Evolutionary conservation across 2,888 invertebrate genomes (phyloP), one percentile per base, ranked within the genome.

Genomic region (Girardia tigrina): DNA sequence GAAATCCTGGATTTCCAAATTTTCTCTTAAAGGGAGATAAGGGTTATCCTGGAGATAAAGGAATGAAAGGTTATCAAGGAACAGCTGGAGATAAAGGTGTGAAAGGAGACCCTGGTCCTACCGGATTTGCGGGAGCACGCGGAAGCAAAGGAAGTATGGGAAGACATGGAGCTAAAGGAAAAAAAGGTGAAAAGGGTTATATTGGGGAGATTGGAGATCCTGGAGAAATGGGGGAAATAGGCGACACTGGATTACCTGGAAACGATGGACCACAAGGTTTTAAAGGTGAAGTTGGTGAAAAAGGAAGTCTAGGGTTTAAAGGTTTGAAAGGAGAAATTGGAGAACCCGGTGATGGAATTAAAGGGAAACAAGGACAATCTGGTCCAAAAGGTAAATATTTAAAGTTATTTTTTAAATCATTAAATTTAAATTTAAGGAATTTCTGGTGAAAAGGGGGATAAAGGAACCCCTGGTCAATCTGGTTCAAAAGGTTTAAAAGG

Each of bases 61-160:
- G 74, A 26, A 26, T 28, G 20, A 42, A 42, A 26, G 74, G 74
- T 4, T 56, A 26, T 20, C 8, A 4, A 29, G 74, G 74, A n/a
- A 26, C 27, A 6, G 14, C 27, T 70, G 74, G 74, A 26, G 74
- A 74, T 8, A 42, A 74, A 42, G 74, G 74, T n/a, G 12, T 74
- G 2, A 74, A 74, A 42, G 74, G 74, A n/a, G 42, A 74, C 8
- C 23, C 14, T 26, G 74, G 74, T 2, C 56, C 8, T 16, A 4
- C 56, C 4, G 56, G 56, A 20, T 20, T n/a, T 20, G 4, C 56
- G 2, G 56, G 56, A 4, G 4, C 2, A n/a, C 56, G 56, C 4
- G 56, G 56, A 20, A 56, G n/a, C 4, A 56, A 56, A 56, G 56
- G 56, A 8, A 2, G 4, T 4, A 4, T 2, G 23, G 56, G 56